A percentile compares a stretch with the other conserved stretches of the same genome.
These are phyloP conservation scores for Epinephelus awoara DNA, from an alignment of 2,797 vertebrate species.

Conservation along the genomic window DNA sequence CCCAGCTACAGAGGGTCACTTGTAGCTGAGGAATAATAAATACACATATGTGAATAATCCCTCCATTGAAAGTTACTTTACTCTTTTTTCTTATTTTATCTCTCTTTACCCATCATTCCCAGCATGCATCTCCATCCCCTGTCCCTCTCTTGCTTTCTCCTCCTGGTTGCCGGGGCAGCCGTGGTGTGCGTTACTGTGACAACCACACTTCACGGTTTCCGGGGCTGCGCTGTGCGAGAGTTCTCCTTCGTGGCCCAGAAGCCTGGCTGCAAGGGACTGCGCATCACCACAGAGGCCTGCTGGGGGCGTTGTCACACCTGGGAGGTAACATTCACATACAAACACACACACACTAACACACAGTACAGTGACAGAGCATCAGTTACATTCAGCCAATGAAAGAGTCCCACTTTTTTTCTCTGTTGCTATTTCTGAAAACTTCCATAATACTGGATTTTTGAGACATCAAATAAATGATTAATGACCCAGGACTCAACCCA, in stretches of 20 bases:
- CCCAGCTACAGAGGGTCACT: not conserved
- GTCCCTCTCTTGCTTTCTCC: slow-evolving; percentile 48
- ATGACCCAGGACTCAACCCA: slow-evolving; percentile 33
- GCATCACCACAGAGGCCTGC: slow-evolving; percentile 83
- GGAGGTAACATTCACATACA: slow-evolving; percentile 76
- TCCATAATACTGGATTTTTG: slow-evolving; percentile 10
- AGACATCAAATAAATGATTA: slow-evolving; percentile 39
- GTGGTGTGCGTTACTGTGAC: slow-evolving; percentile 58
- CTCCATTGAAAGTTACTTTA: not conserved
- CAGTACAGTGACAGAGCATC: not conserved
- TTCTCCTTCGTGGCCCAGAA: slow-evolving; percentile 86
- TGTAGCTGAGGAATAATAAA: not conserved
- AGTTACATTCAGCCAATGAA: not conserved
- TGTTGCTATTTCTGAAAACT: slow-evolving; percentile 26
- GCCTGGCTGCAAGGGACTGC: slow-evolving; percentile 81
- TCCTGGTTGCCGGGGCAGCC: slow-evolving; percentile 66
- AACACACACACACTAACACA: not conserved
- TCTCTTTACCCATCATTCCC: not conserved
- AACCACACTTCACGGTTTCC: slow-evolving; percentile 76
- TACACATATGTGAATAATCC: not conserved
- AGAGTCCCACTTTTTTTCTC: not conserved
- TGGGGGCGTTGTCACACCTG: slow-evolving; percentile 88
- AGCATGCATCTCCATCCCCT: slow-evolving; percentile 68
- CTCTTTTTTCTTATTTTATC: slow-evolving; percentile 1
- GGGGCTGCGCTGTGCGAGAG: slow-evolving; percentile 84